These are phyloP conservation scores for Cirrhinus molitorella DNA, from an alignment of 2,797 vertebrate species.

Conservation along the genomic window DNA sequence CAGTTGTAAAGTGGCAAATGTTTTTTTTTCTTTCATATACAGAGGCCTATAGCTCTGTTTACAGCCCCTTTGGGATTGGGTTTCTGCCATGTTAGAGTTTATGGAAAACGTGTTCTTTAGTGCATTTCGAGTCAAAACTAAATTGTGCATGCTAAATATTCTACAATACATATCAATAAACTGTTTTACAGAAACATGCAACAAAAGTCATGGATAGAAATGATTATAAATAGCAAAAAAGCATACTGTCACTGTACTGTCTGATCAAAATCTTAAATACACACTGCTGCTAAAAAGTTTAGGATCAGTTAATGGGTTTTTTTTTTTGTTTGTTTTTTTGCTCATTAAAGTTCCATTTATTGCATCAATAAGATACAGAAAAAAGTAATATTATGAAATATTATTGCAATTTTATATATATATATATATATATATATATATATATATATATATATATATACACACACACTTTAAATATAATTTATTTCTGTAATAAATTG, in stretches of 20 bases:
- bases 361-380: too few relatives aligned
- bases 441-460: too few relatives aligned
- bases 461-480: too few relatives aligned
- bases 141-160: background rate
- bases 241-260: background rate
- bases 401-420: too few relatives aligned
- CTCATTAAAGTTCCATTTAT: too few relatives aligned
- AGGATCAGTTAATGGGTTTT: too few relatives aligned
- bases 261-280: background rate
- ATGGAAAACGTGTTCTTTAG: slow-evolving; percentile 18
- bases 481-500: too few relatives aligned
- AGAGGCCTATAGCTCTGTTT: slow-evolving; percentile 26
- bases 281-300: too few relatives aligned
- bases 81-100: background rate
- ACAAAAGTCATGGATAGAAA: background rate
- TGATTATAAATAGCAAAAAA: background rate
- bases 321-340: too few relatives aligned
- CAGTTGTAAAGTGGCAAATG: slow-evolving; percentile 18
- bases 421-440: too few relatives aligned
- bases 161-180: background rate
- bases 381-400: too few relatives aligned
- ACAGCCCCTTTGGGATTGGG: background rate
- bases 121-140: background rate
- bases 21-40: background rate
- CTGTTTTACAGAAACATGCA: background rate